Percentiles rank a stretch among this genome's conserved stretches.
phyloP scores from a whole-genome alignment of 53 echinoderm and acorn worm genomes.

The Zoroaster sp. region DNA sequence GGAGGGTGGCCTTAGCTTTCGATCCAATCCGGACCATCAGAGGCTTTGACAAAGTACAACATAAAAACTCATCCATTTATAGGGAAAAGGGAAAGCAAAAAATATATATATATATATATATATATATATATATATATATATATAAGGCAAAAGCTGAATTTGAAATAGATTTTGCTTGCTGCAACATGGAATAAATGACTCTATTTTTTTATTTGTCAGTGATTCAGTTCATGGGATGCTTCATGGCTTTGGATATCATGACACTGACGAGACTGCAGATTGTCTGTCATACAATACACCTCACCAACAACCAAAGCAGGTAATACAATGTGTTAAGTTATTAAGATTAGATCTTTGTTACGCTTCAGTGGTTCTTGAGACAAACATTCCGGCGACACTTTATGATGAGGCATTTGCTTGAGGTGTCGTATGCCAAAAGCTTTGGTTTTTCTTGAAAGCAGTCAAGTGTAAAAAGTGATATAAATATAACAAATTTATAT shows the following conservation, averaged over 20 bases:
- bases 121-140: too few relatives aligned
- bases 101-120: too few relatives aligned
- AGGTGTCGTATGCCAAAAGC: neutral
- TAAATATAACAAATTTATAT: neutral
- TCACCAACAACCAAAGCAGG: neutral
- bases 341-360: neutral
- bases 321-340: neutral
- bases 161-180: neutral
- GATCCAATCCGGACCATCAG: too few relatives aligned
- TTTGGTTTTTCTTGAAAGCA: neutral
- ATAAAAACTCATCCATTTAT: too few relatives aligned
- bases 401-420: neutral
- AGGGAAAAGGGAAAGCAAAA: too few relatives aligned
- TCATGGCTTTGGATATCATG: slow-evolving; percentile 62
- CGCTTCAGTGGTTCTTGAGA: neutral
- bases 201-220: neutral
- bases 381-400: neutral
- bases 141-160: too few relatives aligned
- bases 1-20: too few relatives aligned
- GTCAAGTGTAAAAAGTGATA: neutral
- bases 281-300: neutral
- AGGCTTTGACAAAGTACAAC: too few relatives aligned
- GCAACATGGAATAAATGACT: neutral
- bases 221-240: slow-evolving; percentile 12
- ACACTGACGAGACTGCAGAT: slow-evolving; percentile 36